These are phyloP conservation scores for Archivesica marissinica DNA, from an alignment of 1,140 invertebrate genomes.

Conservation along the genomic window DNA sequence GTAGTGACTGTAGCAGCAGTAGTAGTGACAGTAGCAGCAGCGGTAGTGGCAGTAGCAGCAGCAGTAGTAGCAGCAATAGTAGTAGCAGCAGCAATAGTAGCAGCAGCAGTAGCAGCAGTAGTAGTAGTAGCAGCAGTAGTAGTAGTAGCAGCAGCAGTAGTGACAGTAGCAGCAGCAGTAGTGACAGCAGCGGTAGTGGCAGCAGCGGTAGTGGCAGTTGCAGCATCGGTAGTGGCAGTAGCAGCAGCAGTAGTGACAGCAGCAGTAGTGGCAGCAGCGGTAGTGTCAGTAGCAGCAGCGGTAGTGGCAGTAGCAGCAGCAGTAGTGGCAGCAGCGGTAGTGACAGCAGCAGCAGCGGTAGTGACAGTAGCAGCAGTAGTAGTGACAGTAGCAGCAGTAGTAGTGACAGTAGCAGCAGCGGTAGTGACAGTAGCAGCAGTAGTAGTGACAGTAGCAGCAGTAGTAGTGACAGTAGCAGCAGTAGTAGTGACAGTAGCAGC, in stretches of 20 bases:
- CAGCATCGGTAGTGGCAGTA: background rate
- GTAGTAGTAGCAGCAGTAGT: background rate
- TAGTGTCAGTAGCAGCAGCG: background rate
- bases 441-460: background rate
- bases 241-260: background rate
- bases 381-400: background rate
- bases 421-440: background rate
- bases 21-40: background rate
- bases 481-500: slow-evolving; percentile 1
- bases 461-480: background rate
- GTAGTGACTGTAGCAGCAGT: too few species aligned
- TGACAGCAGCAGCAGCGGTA: background rate
- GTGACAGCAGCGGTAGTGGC: background rate
- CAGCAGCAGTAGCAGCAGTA: slow-evolving; percentile 6
- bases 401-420: background rate
- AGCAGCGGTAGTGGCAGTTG: background rate
- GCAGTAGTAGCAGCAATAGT: slow-evolving; percentile 6
- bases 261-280: background rate
- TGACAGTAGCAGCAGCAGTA: background rate
- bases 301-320: background rate
- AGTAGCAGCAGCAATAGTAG: background rate
- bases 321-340: background rate
- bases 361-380: background rate
- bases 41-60: background rate
- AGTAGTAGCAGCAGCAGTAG: background rate